phyloP scores from a whole-genome alignment of 92 coral and sea anemone genomes.

The Palythoa grandis region DNA sequence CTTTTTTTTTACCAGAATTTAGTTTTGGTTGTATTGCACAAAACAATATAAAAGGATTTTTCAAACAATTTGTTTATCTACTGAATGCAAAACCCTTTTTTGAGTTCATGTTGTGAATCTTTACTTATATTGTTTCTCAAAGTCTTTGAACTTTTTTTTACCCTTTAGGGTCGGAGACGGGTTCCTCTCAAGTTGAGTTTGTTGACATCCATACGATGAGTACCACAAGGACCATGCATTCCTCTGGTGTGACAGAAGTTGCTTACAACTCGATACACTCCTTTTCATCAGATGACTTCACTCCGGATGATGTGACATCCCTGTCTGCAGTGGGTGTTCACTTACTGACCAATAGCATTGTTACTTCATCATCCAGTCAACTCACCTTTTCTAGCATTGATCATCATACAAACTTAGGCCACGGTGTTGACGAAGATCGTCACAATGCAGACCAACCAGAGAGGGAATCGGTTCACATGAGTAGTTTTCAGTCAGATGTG shows the following conservation, averaged over 20 bases:
- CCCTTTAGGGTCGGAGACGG: conserved; percentile 41
- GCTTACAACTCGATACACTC: conserved; percentile 86
- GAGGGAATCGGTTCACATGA: conserved; percentile 49
- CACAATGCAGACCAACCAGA: conserved; percentile 41
- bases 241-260: conserved; percentile 74
- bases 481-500: conserved; percentile 54
- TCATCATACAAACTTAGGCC: conserved; percentile 24
- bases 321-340: conserved; percentile 82
- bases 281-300: conserved; percentile 80
- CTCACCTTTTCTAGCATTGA: conserved; percentile 70
- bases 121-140: too few species aligned
- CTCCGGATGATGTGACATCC: conserved; percentile 81
- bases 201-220: conserved; percentile 53
- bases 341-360: conserved; percentile 70
- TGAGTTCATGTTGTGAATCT: background rate
- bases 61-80: too few species aligned
- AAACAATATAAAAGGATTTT: too few species aligned
- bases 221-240: conserved; percentile 60
- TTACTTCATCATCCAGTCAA: conserved; percentile 73
- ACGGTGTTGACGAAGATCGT: conserved; percentile 57
- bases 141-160: background rate
- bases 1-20: too few species aligned
- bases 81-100: too few species aligned
- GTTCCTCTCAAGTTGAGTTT: conserved; percentile 54
- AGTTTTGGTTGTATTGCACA: too few species aligned